Conservation (phyloP, 2,113 vertebrate species). For the Thunnus maccoyii region DNA sequence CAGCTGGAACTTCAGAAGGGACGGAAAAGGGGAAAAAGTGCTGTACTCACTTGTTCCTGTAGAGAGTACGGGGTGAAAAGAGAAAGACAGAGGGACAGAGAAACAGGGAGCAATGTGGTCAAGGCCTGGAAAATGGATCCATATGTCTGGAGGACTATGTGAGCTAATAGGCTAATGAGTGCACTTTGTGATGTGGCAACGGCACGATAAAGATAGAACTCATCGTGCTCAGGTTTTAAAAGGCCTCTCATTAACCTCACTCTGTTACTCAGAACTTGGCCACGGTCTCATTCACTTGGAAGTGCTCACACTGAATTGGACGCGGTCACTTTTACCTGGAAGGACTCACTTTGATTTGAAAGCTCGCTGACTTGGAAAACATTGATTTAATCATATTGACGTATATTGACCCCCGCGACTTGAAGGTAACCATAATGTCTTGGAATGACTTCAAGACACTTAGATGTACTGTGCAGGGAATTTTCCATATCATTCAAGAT, state of each 20-base stretch:
- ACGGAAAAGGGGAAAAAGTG: constrained; percentile 35
- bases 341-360: constrained; percentile 26
- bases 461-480: background rate
- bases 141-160: constrained; percentile 62
- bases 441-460: constrained; percentile 36
- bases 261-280: constrained; percentile 32
- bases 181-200: constrained; percentile 47
- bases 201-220: constrained; percentile 31
- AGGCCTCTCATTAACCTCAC: constrained; percentile 26
- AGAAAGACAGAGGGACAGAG: constrained; percentile 31
- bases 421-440: constrained; percentile 16
- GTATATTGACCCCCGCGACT: constrained; percentile 18
- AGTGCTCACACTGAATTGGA: background rate
- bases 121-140: constrained; percentile 69
- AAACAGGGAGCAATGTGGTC: constrained; percentile 57
- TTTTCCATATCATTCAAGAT: constrained; percentile 36
- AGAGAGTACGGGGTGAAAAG: constrained; percentile 27
- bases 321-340: constrained; percentile 30
- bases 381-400: constrained; percentile 35
- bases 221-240: constrained; percentile 11
- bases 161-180: constrained; percentile 66
- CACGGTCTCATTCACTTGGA: constrained; percentile 16
- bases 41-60: constrained; percentile 69
- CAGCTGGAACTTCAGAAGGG: constrained; percentile 77
- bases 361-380: constrained; percentile 31